Percentiles rank a stretch among this genome's conserved stretches.
These are phyloP conservation scores for Steinernema scapterisci DNA, from an alignment of 2,888 invertebrate genomes.

Conservation along the genomic window DNA sequence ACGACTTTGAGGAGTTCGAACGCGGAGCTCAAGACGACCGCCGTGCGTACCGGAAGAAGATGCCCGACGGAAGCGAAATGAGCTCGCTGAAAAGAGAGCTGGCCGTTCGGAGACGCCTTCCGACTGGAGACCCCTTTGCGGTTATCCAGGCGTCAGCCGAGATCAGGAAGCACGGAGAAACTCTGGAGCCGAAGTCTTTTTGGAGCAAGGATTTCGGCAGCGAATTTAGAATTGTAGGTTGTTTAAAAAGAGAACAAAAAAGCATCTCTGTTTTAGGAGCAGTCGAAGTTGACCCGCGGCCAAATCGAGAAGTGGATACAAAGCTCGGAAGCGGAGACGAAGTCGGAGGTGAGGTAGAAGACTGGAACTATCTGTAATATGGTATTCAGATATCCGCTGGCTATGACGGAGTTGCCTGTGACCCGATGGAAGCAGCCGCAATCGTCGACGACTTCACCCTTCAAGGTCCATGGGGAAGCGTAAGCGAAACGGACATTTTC, in stretches of 20 bases:
- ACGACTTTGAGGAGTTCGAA: conserved; percentile 5
- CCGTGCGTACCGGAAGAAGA: neutral
- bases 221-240: neutral
- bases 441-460: neutral
- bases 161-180: neutral
- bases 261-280: neutral
- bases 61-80: neutral
- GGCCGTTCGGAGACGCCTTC: neutral
- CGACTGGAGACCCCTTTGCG: neutral
- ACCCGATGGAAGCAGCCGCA: neutral
- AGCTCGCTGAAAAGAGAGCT: neutral
- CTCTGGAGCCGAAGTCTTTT: neutral
- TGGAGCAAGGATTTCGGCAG: neutral
- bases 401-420: neutral
- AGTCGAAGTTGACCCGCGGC: neutral
- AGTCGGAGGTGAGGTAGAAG: neutral
- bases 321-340: neutral
- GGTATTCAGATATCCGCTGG: neutral
- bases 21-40: neutral
- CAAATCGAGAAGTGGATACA: conserved; percentile 6
- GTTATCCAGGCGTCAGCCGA: neutral
- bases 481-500: neutral
- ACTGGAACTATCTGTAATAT: no score
- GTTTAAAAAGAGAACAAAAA: neutral
- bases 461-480: conserved; percentile 8